Evolutionary conservation across 2,797 vertebrate species (phyloP).

Genomic region (Oreortyx pictus): DNA sequence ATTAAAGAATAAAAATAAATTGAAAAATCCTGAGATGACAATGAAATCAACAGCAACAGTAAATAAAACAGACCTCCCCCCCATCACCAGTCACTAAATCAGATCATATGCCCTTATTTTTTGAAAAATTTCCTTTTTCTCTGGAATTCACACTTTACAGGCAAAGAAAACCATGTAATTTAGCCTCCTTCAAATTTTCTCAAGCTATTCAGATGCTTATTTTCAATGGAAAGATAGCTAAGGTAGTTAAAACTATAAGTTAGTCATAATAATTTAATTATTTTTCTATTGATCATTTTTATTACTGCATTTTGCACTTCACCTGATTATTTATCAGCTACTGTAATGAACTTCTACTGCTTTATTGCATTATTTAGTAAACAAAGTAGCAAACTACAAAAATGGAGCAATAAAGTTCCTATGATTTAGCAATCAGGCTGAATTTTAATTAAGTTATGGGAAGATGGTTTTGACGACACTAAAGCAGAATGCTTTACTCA

Average conservation of each 20-base stretch:
- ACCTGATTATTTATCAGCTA: slow-evolving; percentile 65
- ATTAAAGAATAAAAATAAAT: background rate
- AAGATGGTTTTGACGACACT: slow-evolving; percentile 18
- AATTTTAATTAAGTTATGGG: slow-evolving; percentile 70
- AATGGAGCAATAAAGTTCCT: slow-evolving; percentile 72
- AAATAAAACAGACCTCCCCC: background rate
- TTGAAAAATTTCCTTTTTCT: background rate
- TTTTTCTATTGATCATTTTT: slow-evolving; percentile 73
- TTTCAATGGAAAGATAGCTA: background rate
- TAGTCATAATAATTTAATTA: slow-evolving; percentile 60
- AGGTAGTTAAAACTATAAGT: slow-evolving; percentile 35
- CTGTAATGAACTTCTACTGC: slow-evolving; percentile 58
- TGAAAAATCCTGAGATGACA: background rate
- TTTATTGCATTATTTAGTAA: slow-evolving; percentile 74
- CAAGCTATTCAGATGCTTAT: background rate
- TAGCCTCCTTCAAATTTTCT: background rate
- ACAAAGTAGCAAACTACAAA: slow-evolving; percentile 55
- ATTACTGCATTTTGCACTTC: slow-evolving; percentile 68
- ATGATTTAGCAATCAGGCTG: slow-evolving; percentile 65
- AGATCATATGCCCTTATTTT: background rate
- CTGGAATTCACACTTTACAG: background rate
- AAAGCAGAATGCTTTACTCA: background rate
- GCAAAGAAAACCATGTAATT: background rate
- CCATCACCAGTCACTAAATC: background rate
- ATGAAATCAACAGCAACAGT: background rate